These are phyloP conservation scores for Pseudorectes ferrugineus DNA, from an alignment of 2,113 vertebrate genomes.

Conservation along the genomic window DNA sequence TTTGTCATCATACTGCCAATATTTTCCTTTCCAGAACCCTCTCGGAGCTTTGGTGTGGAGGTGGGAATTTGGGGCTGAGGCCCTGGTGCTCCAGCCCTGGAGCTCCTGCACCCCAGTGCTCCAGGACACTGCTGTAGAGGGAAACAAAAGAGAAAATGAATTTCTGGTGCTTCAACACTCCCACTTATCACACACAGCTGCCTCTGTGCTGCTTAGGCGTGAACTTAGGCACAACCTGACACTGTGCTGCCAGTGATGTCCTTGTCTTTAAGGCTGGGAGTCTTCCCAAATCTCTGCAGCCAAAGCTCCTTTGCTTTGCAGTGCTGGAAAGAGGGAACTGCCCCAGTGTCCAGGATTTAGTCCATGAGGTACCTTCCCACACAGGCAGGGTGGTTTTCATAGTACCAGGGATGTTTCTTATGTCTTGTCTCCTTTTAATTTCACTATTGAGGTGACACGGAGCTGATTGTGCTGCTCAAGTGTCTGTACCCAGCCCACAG, in stretches of 20 bases:
- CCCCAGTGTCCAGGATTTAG: background rate
- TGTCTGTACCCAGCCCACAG: background rate
- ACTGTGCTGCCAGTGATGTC: background rate
- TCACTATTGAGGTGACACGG: rapidly evolving
- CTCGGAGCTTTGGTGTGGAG: rapidly evolving
- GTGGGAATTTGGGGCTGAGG: rapidly evolving
- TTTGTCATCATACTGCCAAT: background rate
- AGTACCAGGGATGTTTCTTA: background rate
- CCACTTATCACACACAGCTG: background rate
- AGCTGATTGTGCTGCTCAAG: background rate
- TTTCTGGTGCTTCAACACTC: background rate
- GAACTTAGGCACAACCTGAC: background rate
- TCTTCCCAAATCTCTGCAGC: background rate
- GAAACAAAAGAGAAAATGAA: background rate
- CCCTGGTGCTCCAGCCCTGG: rapidly evolving
- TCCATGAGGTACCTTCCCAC: background rate
- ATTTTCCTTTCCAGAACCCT: background rate
- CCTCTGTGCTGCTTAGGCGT: background rate
- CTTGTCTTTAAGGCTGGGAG: background rate
- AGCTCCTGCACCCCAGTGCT: rapidly evolving
- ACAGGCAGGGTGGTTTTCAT: background rate
- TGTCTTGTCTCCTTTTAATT: background rate
- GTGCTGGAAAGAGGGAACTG: background rate
- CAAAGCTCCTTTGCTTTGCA: background rate
- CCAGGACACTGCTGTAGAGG: rapidly evolving